Conservation (phyloP, 2,888 invertebrate genomes). For the Hedychridium roseum region DNA sequence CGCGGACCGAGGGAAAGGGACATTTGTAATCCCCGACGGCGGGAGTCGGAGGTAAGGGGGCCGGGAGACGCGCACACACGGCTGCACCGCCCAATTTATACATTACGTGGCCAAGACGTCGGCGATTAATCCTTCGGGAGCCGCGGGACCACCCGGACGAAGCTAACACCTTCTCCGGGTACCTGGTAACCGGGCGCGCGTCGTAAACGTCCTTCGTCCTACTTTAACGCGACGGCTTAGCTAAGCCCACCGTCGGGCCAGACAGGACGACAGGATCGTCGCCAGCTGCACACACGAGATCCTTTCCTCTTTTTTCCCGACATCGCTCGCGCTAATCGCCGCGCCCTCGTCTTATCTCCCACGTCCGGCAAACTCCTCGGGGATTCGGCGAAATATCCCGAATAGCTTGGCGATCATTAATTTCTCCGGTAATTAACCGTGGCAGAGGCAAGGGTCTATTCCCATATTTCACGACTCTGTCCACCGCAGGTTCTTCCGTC, state of each 20-base stretch:
- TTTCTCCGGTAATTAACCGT: too few relatives aligned
- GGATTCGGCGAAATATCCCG: neutral
- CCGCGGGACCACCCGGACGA: conserved; percentile 60
- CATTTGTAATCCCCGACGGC: conserved; percentile 61
- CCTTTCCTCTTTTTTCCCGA: neutral
- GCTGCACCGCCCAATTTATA: conserved; percentile 58
- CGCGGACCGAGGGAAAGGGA: conserved; percentile 52
- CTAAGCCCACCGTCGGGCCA: conserved; percentile 27
- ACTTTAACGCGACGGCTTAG: conserved; percentile 43
- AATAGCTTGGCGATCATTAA: too few relatives aligned
- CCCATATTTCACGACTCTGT: too few relatives aligned
- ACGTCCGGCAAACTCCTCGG: neutral
- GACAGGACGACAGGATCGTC: too few relatives aligned
- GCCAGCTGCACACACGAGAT: too few relatives aligned
- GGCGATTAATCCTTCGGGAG: conserved; percentile 60
- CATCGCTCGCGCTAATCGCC: neutral
- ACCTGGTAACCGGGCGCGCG: conserved; percentile 51
- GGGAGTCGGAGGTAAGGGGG: conserved; percentile 37
- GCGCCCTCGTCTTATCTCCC: neutral
- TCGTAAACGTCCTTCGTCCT: conserved; percentile 52
- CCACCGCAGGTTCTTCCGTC: neutral
- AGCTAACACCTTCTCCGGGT: conserved; percentile 52
- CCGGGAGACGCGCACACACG: conserved; percentile 30
- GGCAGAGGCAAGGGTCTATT: too few relatives aligned
- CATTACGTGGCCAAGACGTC: conserved; percentile 56